Base-by-base conservation (phyloP, 2,888 invertebrate genomes). In the Dolichomitus sp. region DNA sequence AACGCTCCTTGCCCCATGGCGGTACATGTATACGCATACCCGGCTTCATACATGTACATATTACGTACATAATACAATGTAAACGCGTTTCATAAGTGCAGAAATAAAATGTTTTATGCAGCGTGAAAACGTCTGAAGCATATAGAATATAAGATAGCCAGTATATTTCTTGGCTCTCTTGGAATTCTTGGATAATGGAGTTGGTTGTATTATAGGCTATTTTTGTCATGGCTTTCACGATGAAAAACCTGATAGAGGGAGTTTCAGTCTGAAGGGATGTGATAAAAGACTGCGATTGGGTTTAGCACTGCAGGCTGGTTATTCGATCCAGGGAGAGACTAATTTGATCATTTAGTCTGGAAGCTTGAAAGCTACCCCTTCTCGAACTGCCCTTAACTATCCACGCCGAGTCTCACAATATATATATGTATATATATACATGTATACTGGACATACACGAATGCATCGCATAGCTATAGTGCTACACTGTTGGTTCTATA, bases 331-430 rank as follows among this genome's bases (percentile, higher is more conserved):
- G 69, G 54, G 61, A 69, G 80, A 74, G 80, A 83, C 83, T 83
- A 83, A 83, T 83, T 83, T 74, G 77, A 83, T 83, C 83, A 83
- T 80, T 83, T 83, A 83, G 77, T 74, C 73, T 65, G 77, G 69
- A 69, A 77, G 73, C 77, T 68, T 77, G 73, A 73, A 77, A 81
- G 80, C 80, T 54, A 73, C 75, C 77, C 83, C 73, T 73, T 69
- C 57, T 73, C 72, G 57, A 76, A 73, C 68, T 77, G 68, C 57
- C 77, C 73, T 76, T 68, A 65, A 77, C 76, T 82, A 57, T 59
- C 68, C 45, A 23, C 66, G 70, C 70, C 52, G 85, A 76, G 74
- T 81, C 81, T 57, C 63, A 63, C 57, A 45, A 33, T 61, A 19
- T 48, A n/a, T 66, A 48, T 73, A 54, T 42, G 48, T 57, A 23